Base-by-base conservation (phyloP, 37 sponge, comb jelly and placozoan species). In the Crambe crambe region DNA sequence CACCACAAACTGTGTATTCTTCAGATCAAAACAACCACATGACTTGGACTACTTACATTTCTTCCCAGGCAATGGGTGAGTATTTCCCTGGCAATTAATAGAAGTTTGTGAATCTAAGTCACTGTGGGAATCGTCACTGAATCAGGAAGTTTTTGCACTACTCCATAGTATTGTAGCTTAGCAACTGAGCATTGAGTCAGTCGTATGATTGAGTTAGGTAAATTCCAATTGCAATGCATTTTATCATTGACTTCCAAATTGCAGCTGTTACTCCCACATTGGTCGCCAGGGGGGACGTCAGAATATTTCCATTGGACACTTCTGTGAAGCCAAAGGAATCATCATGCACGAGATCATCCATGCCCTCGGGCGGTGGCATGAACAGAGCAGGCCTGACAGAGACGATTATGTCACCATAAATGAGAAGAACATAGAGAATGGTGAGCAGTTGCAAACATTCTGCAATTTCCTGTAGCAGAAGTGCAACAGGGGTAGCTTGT, bases 281-380 rank as follows among this genome's bases (percentile, higher is more conserved):
- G 93, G 93, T 0, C 61, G 82, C 6, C 62, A 73, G 9, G 72
- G 83, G 15, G 89, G 89, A 5, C 63, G 23, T 18, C 93, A 93
- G 71, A 73, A 81, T 17, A 81, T 93, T 12, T 93, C 89, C 17
- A 89, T 93, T 56, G 93, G 93, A 0, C 1, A 22, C 6, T 76
- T 74, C 20, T 93, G 93, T 74, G 86, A 89, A 64, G n/a, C 6
- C 32, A 68, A 73, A 32, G 93, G 93, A 0, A 77, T 81, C 37
- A 82, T 92, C 37, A 77, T 85, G 72, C 93, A 92, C 66, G 93
- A 92, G 82, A 80, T 92, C 31, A 87, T 88, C 74, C 93, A 92
- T 67, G 89, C 93, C 25, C 82, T 92, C 22, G 93, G 89, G 1
- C 37, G 93, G 3, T 92, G 93, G 93, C 93, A 92, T 31, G 93